phyloP scores from a whole-genome alignment of 2,888 invertebrate species.

The Chironomus riparius region DNA sequence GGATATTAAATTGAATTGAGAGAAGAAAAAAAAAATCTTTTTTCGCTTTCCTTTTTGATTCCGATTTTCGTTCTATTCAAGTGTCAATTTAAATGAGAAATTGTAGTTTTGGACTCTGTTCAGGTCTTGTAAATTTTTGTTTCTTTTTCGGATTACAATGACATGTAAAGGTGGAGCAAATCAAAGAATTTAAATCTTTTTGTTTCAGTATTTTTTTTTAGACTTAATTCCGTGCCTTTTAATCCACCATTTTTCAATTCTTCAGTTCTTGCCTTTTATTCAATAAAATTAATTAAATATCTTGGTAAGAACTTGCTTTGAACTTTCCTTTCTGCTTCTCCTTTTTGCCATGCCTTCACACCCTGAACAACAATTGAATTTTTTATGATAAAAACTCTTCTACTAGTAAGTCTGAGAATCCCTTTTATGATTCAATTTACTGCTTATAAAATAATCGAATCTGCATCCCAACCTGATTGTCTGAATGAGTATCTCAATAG shows the following conservation, averaged over 20 bases:
- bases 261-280: not conserved
- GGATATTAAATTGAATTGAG: not conserved
- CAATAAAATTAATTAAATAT: not conserved
- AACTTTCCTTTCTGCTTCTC: not conserved
- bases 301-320: not conserved
- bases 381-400: too few species aligned
- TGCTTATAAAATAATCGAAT: too few species aligned
- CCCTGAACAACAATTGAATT: too few species aligned
- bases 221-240: not conserved
- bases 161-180: slow-evolving; percentile 25
- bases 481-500: not conserved
- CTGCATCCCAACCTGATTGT: too few species aligned
- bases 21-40: not conserved
- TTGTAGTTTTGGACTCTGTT: not conserved
- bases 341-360: not conserved
- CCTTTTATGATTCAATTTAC: too few species aligned
- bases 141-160: not conserved
- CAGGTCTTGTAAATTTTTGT: not conserved
- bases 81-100: slow-evolving; percentile 4
- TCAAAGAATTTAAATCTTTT: slow-evolving; percentile 1
- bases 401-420: too few species aligned
- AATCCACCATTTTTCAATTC: not conserved
- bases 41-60: not conserved
- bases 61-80: slow-evolving; percentile 17
- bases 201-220: not conserved